phyloP scores from a whole-genome alignment of 2,113 vertebrate genomes.

The Microtus ochrogaster region DNA sequence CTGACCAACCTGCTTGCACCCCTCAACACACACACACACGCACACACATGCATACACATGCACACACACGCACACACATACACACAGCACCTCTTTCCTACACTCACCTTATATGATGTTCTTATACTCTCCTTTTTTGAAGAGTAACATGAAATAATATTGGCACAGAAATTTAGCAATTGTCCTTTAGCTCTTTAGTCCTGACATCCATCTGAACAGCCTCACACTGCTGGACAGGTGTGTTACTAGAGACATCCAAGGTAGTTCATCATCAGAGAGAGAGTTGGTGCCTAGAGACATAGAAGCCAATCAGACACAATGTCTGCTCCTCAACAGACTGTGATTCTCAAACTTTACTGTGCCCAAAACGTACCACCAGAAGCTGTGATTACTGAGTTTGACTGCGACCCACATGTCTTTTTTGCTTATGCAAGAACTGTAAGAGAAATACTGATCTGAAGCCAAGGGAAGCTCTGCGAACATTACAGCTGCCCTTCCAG shows the following conservation, averaged over 20 bases:
- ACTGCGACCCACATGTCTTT: background rate
- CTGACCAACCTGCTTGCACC: too few species aligned
- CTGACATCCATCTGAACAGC: background rate
- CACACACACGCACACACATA: background rate
- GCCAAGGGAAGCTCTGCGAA: background rate
- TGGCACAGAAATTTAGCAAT: background rate
- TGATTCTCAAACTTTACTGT: background rate
- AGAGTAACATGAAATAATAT: background rate
- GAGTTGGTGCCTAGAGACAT: background rate
- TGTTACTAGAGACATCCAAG: background rate
- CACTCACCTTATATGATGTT: background rate
- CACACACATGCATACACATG: background rate
- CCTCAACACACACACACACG: background rate
- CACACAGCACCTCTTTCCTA: background rate
- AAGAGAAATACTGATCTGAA: background rate
- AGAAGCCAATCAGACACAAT: rapidly evolving
- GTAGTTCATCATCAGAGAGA: background rate
- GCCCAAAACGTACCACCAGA: background rate
- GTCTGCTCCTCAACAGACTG: background rate
- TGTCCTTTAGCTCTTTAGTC: background rate
- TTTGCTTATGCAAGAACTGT: background rate
- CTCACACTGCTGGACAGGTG: background rate
- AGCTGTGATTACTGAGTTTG: background rate
- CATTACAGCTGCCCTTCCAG: background rate
- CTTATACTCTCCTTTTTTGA: background rate